These are phyloP conservation scores for Harpagifer antarcticus DNA, from an alignment of 2,797 vertebrate genomes.

Conservation along the genomic window DNA sequence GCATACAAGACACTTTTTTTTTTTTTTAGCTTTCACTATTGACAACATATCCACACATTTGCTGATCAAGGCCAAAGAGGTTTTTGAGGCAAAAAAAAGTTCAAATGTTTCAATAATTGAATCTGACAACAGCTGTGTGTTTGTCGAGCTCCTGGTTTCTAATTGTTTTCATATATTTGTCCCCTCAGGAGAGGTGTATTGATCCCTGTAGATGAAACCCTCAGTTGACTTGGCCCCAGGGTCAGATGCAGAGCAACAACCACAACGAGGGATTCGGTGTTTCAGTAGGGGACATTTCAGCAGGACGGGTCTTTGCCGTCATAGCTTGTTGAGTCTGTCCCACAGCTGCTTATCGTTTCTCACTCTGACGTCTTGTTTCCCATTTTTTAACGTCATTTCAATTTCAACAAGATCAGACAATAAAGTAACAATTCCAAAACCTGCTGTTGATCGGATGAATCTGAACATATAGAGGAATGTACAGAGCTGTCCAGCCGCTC, in stretches of 20 bases:
- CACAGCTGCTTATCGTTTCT: background rate
- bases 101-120: too few species aligned
- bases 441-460: background rate
- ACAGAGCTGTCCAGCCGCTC: background rate
- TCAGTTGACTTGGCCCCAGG: background rate
- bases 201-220: slow-evolving; percentile 9
- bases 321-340: background rate
- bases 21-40: too few species aligned
- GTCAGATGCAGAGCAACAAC: slow-evolving; percentile 11
- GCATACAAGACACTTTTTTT: too few species aligned
- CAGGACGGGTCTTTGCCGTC: background rate
- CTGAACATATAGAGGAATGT: accelerated
- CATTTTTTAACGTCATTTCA: background rate
- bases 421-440: background rate
- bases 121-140: too few species aligned
- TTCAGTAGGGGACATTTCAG: background rate
- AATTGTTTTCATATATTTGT: background rate
- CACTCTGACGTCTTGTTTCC: background rate
- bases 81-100: too few species aligned
- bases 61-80: too few species aligned
- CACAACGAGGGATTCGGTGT: background rate
- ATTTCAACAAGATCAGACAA: background rate
- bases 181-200: background rate
- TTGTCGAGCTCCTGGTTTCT: background rate
- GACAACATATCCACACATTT: too few species aligned